Evolutionary conservation across 2,797 vertebrate genomes (phyloP), one percentile per base, ranked within the genome.

Genomic region (Artibeus lituratus): DNA sequence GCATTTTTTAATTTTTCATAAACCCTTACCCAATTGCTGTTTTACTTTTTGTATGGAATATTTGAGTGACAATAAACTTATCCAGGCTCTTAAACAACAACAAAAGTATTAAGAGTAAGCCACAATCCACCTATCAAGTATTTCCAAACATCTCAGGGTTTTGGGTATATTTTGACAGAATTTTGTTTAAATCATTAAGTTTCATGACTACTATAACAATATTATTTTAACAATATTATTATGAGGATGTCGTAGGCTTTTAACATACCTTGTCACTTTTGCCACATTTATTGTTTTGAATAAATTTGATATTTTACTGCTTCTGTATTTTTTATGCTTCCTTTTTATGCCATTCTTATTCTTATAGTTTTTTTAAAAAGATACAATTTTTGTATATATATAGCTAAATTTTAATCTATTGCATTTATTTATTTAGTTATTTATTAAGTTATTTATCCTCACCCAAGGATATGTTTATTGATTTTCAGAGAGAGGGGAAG

Each of bases 11-110:
- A 74, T 15, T 47, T 53, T 32, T 53, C 7, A 69, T 70, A 29
- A 15, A 7, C 37, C 22, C 49, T 44, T 21, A 80, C 98, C 97
- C 14, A 0, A 39, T 98, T 99, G 15, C 76, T 51, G 19, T 39
- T 18, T 26, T 39, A n/a, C 4, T 57, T 91, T 91, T 70, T 80
- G 44, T 82, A 24, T 14, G 18, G 70, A 70, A 35, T 11, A 81
- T 65, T 22, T 73, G 53, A 90, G 19, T 47, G 39, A 5, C 57
- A 94, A 91, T 67, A 95, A 95, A 73, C 26, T 73, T 26, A 73
- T 73, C 42, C 44, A 73, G 72, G 29, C 3, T 67, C n/a, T 29
- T 73, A 57, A 53, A 57, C 55, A 57, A 53, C 55, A 24, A 57
- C 53, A 22, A 22, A 57, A 57, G 55, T 24, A 57, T 57, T 24